Conservation (phyloP, 2,113 vertebrate species). For the Oxyura jamaicensis region DNA sequence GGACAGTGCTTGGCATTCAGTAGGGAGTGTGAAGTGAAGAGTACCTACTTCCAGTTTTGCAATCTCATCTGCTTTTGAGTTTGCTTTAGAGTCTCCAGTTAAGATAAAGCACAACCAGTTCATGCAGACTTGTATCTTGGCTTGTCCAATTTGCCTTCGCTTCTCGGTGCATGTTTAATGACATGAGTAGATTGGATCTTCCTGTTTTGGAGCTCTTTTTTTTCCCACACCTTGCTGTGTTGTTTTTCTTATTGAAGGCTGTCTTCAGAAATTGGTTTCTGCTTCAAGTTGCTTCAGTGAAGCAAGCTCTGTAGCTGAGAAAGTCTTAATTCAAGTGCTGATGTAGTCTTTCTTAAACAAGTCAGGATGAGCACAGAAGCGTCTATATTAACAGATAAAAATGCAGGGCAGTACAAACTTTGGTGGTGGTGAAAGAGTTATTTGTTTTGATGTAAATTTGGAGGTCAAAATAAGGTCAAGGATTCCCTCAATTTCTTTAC, state of each 20-base stretch:
- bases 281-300: background rate
- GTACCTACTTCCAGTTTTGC: background rate
- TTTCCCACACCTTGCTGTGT: background rate
- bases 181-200: background rate
- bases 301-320: background rate
- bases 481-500: background rate
- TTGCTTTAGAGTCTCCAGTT: background rate
- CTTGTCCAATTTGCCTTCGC: fast-evolving
- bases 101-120: background rate
- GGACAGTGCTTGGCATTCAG: fast-evolving
- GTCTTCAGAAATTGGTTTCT: background rate
- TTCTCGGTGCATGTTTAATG: fast-evolving
- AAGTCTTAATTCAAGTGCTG: background rate
- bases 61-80: background rate
- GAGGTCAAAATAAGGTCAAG: slow-evolving; percentile 9
- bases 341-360: background rate
- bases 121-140: background rate
- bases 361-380: background rate
- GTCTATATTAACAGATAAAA: background rate
- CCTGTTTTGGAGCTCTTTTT: background rate
- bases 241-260: background rate
- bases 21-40: fast-evolving
- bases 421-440: background rate
- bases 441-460: background rate
- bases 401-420: background rate